Percentiles rank a stretch among this genome's conserved stretches.
Conservation (phyloP, 2,113 vertebrate genomes). For the Syrrhaptes paradoxus region DNA sequence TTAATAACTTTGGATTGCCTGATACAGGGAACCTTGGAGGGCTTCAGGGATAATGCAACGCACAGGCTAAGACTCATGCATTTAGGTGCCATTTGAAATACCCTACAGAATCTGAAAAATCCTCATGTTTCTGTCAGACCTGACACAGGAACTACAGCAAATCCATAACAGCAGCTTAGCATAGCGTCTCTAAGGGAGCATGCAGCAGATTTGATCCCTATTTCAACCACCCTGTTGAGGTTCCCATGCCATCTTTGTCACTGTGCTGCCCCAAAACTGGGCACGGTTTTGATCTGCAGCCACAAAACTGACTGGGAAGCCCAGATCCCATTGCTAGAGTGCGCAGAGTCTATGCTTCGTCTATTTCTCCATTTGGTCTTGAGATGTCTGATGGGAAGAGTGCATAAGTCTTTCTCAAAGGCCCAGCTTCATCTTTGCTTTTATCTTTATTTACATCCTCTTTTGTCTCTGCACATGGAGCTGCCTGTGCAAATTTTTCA, state of each 20-base stretch:
- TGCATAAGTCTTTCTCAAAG: not conserved
- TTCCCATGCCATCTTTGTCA: not conserved
- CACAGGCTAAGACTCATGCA: not conserved
- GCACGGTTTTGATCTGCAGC: not conserved
- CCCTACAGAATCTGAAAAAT: not conserved
- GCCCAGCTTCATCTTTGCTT: not conserved
- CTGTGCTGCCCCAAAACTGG: not conserved
- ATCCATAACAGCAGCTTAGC: not conserved
- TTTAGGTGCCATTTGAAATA: not conserved
- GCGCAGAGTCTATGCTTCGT: not conserved
- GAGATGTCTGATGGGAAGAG: not conserved
- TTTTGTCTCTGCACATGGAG: not conserved
- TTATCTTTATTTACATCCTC: not conserved
- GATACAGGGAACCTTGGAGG: fast-evolving
- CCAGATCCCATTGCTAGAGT: too few relatives aligned
- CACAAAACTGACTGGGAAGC: not conserved
- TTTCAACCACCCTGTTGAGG: fast-evolving
- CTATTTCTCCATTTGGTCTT: not conserved
- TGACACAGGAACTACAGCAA: not conserved
- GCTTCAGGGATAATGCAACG: not conserved
- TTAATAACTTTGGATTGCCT: not conserved
- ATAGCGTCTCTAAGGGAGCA: fast-evolving
- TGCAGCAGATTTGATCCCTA: not conserved
- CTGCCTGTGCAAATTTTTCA: not conserved
- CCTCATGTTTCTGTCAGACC: not conserved